Conservation (phyloP, 2,797 vertebrate species). For the Notamacropus eugenii region DNA sequence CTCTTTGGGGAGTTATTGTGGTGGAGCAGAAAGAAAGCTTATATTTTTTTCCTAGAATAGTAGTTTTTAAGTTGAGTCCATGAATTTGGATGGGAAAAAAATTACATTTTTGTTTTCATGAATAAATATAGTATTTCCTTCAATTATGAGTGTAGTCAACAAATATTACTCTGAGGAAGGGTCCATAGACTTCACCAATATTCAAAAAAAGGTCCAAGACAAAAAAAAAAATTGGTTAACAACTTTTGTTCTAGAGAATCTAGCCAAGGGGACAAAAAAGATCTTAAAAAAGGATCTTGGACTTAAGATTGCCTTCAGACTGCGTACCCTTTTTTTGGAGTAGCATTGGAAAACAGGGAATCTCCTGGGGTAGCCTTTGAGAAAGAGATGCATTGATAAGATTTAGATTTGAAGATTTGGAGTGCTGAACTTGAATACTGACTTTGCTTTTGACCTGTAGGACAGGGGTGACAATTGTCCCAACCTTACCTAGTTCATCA, state of each 20-base stretch:
- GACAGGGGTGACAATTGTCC: neutral
- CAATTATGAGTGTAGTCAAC: neutral
- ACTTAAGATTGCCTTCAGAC: neutral
- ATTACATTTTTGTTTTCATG: neutral
- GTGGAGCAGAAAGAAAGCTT: neutral
- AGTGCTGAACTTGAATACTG: neutral
- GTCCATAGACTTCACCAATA: neutral
- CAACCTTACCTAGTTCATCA: neutral
- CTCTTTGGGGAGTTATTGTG: neutral
- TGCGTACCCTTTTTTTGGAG: neutral
- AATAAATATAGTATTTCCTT: neutral
- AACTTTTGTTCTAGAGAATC: neutral
- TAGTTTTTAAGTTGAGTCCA: neutral
- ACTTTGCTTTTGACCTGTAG: neutral
- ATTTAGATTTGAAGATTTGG: neutral
- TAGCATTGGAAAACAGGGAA: neutral
- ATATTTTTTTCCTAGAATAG: neutral
- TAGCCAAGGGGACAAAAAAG: neutral
- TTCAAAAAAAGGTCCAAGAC: neutral
- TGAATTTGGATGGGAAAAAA: neutral
- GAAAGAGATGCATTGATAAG: neutral
- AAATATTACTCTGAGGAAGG: neutral
- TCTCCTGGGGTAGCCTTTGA: neutral
- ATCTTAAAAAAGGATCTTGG: neutral
- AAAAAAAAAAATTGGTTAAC: neutral